Conservation (phyloP, 2,888 invertebrate species). For the Drosophila vallismaia region DNA sequence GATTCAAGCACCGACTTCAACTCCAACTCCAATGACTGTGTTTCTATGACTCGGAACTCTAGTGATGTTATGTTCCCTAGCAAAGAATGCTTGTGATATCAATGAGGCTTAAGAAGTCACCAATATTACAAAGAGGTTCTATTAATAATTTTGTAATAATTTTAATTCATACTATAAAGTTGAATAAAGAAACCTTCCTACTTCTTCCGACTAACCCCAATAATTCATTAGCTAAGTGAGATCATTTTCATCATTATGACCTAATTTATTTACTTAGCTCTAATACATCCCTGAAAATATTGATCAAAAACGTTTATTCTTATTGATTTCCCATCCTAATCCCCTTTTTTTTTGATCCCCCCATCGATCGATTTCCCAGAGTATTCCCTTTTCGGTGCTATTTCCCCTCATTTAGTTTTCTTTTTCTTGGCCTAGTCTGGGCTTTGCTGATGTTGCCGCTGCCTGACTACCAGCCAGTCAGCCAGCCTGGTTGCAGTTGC, state of each 20-base stretch:
- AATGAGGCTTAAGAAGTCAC: background rate
- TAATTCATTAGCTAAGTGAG: too few relatives aligned
- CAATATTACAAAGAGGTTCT: background rate
- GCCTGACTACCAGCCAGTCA: constrained; percentile 13
- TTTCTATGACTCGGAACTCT: constrained; percentile 20
- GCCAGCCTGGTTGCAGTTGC: constrained; percentile 47
- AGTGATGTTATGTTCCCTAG: constrained; percentile 33
- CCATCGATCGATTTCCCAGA: constrained; percentile 5
- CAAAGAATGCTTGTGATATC: constrained; percentile 42
- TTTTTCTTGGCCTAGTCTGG: constrained; percentile 57
- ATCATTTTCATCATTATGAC: too few relatives aligned
- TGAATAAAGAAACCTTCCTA: too few relatives aligned
- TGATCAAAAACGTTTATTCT: background rate
- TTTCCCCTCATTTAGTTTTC: constrained; percentile 7
- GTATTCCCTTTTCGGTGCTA: constrained; percentile 7
- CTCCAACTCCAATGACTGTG: constrained; percentile 28
- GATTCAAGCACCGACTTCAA: constrained; percentile 39
- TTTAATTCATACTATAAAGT: background rate
- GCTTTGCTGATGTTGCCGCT: constrained; percentile 40
- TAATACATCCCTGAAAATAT: too few relatives aligned
- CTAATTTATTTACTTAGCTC: too few relatives aligned
- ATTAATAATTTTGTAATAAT: background rate
- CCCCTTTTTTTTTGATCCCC: background rate
- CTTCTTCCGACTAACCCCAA: too few relatives aligned
- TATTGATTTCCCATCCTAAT: background rate